Evolutionary conservation across 2,113 vertebrate species (phyloP), one percentile per base, ranked within the genome.

Genomic region (Thinocorus orbignyianus): DNA sequence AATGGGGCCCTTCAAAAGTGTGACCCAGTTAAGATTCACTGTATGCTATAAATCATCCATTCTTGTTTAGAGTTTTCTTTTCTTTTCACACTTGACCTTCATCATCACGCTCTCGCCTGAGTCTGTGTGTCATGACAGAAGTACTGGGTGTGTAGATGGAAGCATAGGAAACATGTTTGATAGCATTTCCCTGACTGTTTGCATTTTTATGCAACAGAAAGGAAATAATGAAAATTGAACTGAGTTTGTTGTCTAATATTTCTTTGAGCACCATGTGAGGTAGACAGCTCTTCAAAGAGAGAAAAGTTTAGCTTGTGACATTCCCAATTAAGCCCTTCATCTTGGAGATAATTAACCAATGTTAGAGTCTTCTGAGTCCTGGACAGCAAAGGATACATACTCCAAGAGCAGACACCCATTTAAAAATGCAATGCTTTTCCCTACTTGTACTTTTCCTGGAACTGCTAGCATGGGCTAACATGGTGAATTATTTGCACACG

Each of bases 31-130:
- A 95, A 95, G 92, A 94, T 65, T 93, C 69, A 72, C 88, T 87
- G 71, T 76, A 51, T 68, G 92, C 81, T 91, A 92, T 87, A 94
- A 91, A 95, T 96, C 96, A 97, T 95, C 86, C 91, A 60, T 96
- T 97, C 94, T 88, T 90, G 91, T 97, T 97, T 88, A 90, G 82
- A 97, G 92, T 95, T 97, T 97, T 97, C 86, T 82, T 95, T 97
- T 96, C 90, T 95, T 37, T 69, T n/a, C n/a, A 55, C 66, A 90
- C 91, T 96, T 98, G 97, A 98, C 96, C 97, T 97, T 97, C 81
- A 91, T 81, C 95, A 94, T 96, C 93, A 92, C 91, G 98, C 94
- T 97, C 93, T 90, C 13, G 58, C 60, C 96, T 96, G 90, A 93
- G 79, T 81, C 71, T 58, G 90, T 46, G 54, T 91, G 86, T 96